phyloP scores from a whole-genome alignment of 2,113 vertebrate species.

The Lasiurus cinereus region DNA sequence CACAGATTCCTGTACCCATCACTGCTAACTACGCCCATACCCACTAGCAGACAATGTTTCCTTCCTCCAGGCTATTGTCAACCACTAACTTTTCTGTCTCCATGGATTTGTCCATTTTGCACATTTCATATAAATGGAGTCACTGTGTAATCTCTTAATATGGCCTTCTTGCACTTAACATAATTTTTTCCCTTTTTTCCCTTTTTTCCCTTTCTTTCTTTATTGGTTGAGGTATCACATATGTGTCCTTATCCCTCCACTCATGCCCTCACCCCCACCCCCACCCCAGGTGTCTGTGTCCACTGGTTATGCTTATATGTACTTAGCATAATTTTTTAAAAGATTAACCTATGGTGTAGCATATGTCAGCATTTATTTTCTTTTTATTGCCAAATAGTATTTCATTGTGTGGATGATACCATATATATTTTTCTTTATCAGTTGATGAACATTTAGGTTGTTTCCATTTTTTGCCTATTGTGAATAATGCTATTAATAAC shows the following conservation, averaged over 20 bases:
- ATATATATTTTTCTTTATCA: conserved; percentile 53
- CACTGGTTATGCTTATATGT: background rate
- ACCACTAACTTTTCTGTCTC: background rate
- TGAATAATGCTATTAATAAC: background rate
- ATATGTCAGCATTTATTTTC: conserved; percentile 10
- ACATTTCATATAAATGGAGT: background rate
- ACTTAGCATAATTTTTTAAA: conserved; percentile 20
- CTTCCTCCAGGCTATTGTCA: background rate
- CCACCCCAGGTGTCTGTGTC: too few relatives aligned
- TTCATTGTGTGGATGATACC: background rate
- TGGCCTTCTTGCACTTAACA: background rate
- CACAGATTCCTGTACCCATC: background rate
- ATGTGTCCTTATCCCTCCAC: too few relatives aligned
- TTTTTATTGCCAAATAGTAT: conserved; percentile 63
- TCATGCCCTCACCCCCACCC: too few relatives aligned
- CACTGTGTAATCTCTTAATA: background rate
- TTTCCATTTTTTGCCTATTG: background rate
- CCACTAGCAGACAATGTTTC: background rate
- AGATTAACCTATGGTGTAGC: background rate
- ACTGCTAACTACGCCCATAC: background rate
- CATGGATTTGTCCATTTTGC: background rate
- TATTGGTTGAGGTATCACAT: too few relatives aligned
- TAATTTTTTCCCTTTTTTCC: background rate
- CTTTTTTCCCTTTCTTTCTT: too few relatives aligned
- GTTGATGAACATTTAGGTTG: background rate